phyloP scores from a whole-genome alignment of 2,888 invertebrate genomes.

The Sycophila texana region DNA sequence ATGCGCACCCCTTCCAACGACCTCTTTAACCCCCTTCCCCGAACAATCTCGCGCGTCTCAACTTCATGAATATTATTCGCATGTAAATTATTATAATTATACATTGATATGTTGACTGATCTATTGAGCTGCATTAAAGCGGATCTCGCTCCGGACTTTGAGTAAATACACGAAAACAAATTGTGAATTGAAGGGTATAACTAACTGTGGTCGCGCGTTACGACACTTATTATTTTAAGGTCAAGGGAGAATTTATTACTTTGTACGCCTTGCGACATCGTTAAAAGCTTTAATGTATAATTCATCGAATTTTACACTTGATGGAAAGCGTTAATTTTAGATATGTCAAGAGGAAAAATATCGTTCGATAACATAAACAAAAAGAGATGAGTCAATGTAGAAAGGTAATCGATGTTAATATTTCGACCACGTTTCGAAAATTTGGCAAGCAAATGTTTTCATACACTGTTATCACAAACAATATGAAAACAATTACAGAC shows the following conservation, averaged over 20 bases:
- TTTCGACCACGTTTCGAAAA: no score
- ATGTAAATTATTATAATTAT: slow-evolving; percentile 38
- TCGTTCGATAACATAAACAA: background rate
- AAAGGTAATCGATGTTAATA: no score
- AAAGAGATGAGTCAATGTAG: no score
- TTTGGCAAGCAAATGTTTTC: no score
- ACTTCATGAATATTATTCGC: slow-evolving; percentile 6
- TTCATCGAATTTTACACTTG: background rate
- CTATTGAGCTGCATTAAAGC: slow-evolving; percentile 11
- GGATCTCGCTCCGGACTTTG: background rate
- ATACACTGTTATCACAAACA: no score
- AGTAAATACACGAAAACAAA: background rate
- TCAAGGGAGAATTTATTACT: background rate
- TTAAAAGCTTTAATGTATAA: background rate
- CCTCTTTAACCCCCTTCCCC: no score
- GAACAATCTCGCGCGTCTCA: background rate
- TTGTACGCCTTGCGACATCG: background rate
- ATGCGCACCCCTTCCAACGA: background rate
- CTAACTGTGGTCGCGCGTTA: background rate
- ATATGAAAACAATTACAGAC: no score
- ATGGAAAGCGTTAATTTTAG: background rate
- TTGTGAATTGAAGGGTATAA: background rate
- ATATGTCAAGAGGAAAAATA: background rate
- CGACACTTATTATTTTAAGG: background rate
- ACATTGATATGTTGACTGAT: slow-evolving; percentile 20